Evolutionary conservation across 2,113 vertebrate species (phyloP).

Genomic region (Piaya cayana): DNA sequence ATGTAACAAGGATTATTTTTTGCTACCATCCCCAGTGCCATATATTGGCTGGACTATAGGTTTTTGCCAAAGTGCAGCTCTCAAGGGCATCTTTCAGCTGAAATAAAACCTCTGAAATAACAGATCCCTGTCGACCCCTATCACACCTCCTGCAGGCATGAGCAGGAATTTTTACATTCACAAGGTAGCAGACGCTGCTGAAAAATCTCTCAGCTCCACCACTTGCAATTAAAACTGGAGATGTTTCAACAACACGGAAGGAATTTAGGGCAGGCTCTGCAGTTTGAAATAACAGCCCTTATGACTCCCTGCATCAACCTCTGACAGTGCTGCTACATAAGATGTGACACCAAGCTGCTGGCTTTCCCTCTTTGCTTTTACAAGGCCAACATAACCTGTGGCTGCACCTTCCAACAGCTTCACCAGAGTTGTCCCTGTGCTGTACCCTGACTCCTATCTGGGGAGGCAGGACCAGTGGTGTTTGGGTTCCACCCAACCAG

Average conservation of each 20-base stretch:
- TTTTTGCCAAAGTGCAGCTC: background rate
- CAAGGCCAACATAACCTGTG: background rate
- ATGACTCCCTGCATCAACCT: background rate
- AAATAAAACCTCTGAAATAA: constrained; percentile 25
- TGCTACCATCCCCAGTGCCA: background rate
- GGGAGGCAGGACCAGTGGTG: background rate
- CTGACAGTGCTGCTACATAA: background rate
- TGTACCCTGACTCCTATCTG: background rate
- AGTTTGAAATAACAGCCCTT: background rate
- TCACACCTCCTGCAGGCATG: background rate
- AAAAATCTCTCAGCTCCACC: background rate
- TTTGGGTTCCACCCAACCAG: background rate
- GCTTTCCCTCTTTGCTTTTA: background rate
- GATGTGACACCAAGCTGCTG: background rate
- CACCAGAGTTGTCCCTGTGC: background rate
- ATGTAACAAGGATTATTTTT: background rate
- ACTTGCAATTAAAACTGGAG: background rate
- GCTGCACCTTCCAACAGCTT: background rate
- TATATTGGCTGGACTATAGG: background rate
- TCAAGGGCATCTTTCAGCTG: background rate
- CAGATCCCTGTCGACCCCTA: background rate
- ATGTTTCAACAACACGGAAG: background rate
- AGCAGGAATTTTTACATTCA: background rate
- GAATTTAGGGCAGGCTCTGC: background rate
- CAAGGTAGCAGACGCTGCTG: background rate